These are phyloP conservation scores for Cherax destructor DNA, from an alignment of 1,140 invertebrate species.

Conservation along the genomic window DNA sequence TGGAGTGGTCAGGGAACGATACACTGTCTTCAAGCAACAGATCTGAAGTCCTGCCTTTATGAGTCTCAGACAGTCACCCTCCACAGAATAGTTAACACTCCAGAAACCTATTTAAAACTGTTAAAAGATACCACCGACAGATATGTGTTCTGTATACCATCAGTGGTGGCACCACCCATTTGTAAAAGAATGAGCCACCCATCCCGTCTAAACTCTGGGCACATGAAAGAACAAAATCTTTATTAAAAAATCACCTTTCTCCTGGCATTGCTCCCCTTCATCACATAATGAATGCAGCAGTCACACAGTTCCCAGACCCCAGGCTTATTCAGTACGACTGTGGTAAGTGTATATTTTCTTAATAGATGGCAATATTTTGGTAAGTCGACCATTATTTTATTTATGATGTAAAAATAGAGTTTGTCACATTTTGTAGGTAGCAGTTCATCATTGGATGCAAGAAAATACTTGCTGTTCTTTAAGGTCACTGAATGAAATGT, in stretches of 20 bases:
- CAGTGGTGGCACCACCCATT: constrained; percentile 81
- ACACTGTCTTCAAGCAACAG: constrained; percentile 78
- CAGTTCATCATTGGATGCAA: too few species aligned
- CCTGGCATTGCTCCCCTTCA: constrained; percentile 81
- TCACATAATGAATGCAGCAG: constrained; percentile 84
- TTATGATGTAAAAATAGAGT: too few species aligned
- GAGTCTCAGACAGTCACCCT: constrained; percentile 79
- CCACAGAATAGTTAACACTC: constrained; percentile 80
- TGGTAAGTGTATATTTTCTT: constrained; percentile 80
- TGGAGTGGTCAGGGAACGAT: constrained; percentile 78
- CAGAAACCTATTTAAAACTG: constrained; percentile 81
- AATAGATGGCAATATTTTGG: not conserved
- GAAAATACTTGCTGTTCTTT: too few species aligned
- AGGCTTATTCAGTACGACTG: constrained; percentile 99
- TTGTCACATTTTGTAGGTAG: too few species aligned
- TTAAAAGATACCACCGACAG: constrained; percentile 79
- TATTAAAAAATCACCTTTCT: constrained; percentile 79
- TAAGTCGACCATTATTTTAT: not conserved
- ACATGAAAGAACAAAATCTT: constrained; percentile 76
- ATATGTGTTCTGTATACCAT: constrained; percentile 85
- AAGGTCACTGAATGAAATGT: too few species aligned
- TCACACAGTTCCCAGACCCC: constrained; percentile 97
- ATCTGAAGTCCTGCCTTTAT: constrained; percentile 73
- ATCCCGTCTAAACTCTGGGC: constrained; percentile 80
- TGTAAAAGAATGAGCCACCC: constrained; percentile 83